Evolutionary conservation across 2,113 vertebrate genomes (phyloP).

Genomic region (Emydocephalus ijimae): DNA sequence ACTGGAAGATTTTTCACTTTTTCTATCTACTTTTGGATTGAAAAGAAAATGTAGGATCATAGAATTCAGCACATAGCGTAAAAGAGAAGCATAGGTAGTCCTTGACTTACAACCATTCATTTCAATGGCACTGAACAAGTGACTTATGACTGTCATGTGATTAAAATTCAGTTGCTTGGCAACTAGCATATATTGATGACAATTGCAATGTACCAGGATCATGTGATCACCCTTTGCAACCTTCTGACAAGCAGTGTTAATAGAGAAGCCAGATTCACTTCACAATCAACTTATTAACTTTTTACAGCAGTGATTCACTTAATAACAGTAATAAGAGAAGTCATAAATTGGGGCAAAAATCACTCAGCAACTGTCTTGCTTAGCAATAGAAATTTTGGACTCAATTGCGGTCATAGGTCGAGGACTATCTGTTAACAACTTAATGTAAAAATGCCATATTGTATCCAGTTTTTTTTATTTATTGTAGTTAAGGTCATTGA

Average conservation of each 20-base stretch:
- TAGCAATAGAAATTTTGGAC: background rate
- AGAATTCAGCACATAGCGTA: background rate
- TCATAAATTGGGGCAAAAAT: background rate
- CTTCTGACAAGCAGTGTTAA: background rate
- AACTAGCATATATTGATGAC: background rate
- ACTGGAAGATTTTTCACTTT: background rate
- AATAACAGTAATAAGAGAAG: background rate
- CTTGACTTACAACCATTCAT: background rate
- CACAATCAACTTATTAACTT: background rate
- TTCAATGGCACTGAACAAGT: background rate
- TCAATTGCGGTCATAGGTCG: background rate
- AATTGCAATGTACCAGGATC: background rate
- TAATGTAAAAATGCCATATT: background rate
- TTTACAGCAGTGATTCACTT: background rate
- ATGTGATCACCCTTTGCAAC: background rate
- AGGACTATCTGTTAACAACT: background rate
- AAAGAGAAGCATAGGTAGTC: background rate
- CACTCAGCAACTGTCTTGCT: background rate
- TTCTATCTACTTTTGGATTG: background rate
- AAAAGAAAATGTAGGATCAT: background rate
- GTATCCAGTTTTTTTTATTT: background rate
- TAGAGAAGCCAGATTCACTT: background rate
- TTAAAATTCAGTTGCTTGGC: background rate
- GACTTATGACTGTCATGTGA: background rate
- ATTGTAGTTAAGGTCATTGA: background rate